These are phyloP conservation scores for Calliopum simillimum DNA, from an alignment of 2,888 invertebrate species.

Conservation along the genomic window DNA sequence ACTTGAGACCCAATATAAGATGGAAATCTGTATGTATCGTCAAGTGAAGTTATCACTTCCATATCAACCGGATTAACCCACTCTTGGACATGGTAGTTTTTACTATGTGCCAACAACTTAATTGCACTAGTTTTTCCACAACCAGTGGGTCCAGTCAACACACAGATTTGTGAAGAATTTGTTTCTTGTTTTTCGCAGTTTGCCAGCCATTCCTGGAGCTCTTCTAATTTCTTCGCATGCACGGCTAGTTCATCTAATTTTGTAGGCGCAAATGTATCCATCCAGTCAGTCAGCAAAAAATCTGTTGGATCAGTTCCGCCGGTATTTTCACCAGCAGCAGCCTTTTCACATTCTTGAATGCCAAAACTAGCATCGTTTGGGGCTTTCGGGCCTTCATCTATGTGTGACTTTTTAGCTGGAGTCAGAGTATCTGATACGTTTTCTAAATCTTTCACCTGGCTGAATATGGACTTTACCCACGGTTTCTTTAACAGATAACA, in stretches of 20 bases:
- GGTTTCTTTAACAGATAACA: constrained; percentile 46
- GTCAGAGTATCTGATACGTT: constrained; percentile 41
- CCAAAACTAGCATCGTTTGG: constrained; percentile 18
- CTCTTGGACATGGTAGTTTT: constrained; percentile 71
- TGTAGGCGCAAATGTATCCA: constrained; percentile 73
- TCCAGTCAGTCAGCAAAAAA: constrained; percentile 68
- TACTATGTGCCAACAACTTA: constrained; percentile 74
- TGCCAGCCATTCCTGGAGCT: constrained; percentile 77
- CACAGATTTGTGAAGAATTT: constrained; percentile 69
- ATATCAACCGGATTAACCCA: constrained; percentile 87
- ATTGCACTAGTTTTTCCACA: constrained; percentile 85
- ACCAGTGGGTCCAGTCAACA: constrained; percentile 87
- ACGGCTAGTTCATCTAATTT: constrained; percentile 76
- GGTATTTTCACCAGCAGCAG: constrained; percentile 1
- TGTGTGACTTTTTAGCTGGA: constrained; percentile 28
- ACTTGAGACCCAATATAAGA: constrained; percentile 71
- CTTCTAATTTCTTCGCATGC: constrained; percentile 79
- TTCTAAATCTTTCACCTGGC: constrained; percentile 42
- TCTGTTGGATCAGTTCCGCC: background rate
- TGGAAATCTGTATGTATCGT: constrained; percentile 51
- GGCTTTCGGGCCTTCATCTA: constrained; percentile 16
- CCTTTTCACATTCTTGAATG: constrained; percentile 38
- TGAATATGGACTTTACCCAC: constrained; percentile 59
- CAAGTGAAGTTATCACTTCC: constrained; percentile 68
- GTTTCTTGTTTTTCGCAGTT: constrained; percentile 48